phyloP scores from a whole-genome alignment of 2,888 invertebrate species.

The Orthonevra nobilis region DNA sequence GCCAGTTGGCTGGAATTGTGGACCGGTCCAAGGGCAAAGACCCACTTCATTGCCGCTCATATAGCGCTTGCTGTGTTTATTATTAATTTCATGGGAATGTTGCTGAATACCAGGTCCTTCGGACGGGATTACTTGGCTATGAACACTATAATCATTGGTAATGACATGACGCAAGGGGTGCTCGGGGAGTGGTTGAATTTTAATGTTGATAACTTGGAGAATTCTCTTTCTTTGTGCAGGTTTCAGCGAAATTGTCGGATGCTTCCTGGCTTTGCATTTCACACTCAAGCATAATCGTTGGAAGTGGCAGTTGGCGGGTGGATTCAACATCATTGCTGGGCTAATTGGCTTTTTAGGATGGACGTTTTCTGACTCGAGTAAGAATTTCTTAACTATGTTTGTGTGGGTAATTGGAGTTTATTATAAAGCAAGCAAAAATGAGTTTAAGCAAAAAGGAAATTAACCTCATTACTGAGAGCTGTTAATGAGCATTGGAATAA shows the following conservation, averaged over 20 bases:
- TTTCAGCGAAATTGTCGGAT: constrained; percentile 79
- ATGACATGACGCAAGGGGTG: constrained; percentile 19
- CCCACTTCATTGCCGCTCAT: constrained; percentile 78
- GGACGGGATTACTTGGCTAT: constrained; percentile 78
- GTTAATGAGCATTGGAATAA: constrained; percentile 8
- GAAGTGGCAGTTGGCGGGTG: constrained; percentile 80
- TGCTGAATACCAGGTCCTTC: constrained; percentile 80
- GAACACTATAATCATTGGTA: constrained; percentile 80
- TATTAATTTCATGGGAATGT: constrained; percentile 80
- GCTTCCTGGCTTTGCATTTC: constrained; percentile 79
- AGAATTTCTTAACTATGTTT: constrained; percentile 57
- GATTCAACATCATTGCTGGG: constrained; percentile 78
- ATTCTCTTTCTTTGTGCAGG: constrained; percentile 73
- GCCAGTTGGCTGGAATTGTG: constrained; percentile 77
- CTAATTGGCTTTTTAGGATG: constrained; percentile 79
- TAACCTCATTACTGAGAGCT: constrained; percentile 8
- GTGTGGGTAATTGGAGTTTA: neutral
- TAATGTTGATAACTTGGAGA: constrained; percentile 17
- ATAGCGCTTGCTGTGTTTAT: constrained; percentile 78
- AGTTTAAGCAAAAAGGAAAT: constrained; percentile 10
- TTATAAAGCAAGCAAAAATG: neutral
- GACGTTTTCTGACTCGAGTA: constrained; percentile 77
- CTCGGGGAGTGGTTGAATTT: neutral
- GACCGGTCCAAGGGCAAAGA: constrained; percentile 76
- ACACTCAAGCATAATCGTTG: constrained; percentile 77